Evolutionary conservation across 2,113 vertebrate species (phyloP), one percentile per base, ranked within the genome.

Genomic region (Anhinga anhinga): DNA sequence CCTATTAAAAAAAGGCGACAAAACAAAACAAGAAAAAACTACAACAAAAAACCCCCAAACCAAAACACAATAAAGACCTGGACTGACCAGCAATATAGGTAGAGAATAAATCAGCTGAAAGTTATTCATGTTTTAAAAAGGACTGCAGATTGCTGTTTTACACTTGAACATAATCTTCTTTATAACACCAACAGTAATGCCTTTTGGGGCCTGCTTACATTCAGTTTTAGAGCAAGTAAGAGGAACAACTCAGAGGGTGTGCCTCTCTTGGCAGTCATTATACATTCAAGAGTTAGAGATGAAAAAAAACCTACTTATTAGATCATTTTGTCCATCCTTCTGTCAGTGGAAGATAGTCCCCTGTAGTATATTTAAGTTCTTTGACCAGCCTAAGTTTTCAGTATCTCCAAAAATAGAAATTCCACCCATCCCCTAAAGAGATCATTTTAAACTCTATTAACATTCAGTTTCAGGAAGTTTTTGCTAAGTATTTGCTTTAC

Each of bases 241-340:
- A 78, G 38, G 42, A 96, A 85, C 10, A 89, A 61, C 66, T 79
- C 30, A 32, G 18, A 97, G 95, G 94, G 96, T 82, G 97, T 93
- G 96, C 62, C 95, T 93, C 58, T 74, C 81, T 80, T 95, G 94
- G 95, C 91, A 96, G 58, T 58, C 59, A 66, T 61, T 40, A 74
- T 17, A 72, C 23, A 89, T 79, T 74, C 61, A 84, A 86, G 72
- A 85, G 27, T 91, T 27, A 87, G 53, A 87, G 27, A 80, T 30
- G 7, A 87, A 94, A 93, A 95, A 95, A 95, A 90, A 40, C 49
- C 42, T 5, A 62, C 58, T 84, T 92, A 85, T 96, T 94, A 97
- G 94, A 89, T 97, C 73, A 97, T 96, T 91, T 87, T 85, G 81
- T 97, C 89, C 94, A 95, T 69, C 70, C 36, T 85, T 89, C 58